Evolutionary conservation across 2,113 vertebrate genomes (phyloP), one percentile per base, ranked within the genome.

Genomic region (Rallus limicola): DNA sequence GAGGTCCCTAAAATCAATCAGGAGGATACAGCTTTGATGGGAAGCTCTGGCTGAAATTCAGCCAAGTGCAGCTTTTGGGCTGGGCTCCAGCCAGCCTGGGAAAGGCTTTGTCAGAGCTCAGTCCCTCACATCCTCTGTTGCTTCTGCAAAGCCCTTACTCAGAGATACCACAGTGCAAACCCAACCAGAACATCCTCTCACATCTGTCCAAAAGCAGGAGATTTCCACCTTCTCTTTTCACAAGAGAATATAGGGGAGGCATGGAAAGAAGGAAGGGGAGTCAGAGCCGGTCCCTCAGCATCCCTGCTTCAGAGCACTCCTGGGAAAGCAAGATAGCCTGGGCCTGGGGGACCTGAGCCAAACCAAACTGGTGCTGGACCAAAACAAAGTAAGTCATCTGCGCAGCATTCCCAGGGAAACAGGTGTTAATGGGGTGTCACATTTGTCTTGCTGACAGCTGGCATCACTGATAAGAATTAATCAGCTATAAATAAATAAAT

Each of bases 371-470:
- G 40, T 20, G 40, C 63, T 55, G 50, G 59, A 46, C 55, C 79
- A 38, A 42, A 91, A 70, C 77, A 92, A 25, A 4, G 38, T 46
- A 5, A 12, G 20, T 69, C 67, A 63, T 44, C 70, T 6, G 2
- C 2, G 19, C 74, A 16, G 58, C n/a, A 5, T 10, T 69, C 80
- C 70, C 7, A 2, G 81, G 64, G 77, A 86, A 29, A 40, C 84
- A 25, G 82, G 82, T 68, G 92, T 53, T 90, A 78, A 86, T 34
- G 64, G 84, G 86, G 86, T 88, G 76, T 92, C 83, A 48, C 81
- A 62, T 91, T 84, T 76, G 74, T 82, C 86, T 92, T 71, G 72
- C 90, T 86, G 86, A 65, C 88, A 90, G 92, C 95, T 95, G 95
- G 64, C 72, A 44, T 56, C 64, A 3, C 86, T 0, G 88, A 95